A percentile compares a stretch with the other conserved stretches of the same genome.
Conservation (phyloP, 2,888 invertebrate genomes). For the Diogma glabrata region DNA sequence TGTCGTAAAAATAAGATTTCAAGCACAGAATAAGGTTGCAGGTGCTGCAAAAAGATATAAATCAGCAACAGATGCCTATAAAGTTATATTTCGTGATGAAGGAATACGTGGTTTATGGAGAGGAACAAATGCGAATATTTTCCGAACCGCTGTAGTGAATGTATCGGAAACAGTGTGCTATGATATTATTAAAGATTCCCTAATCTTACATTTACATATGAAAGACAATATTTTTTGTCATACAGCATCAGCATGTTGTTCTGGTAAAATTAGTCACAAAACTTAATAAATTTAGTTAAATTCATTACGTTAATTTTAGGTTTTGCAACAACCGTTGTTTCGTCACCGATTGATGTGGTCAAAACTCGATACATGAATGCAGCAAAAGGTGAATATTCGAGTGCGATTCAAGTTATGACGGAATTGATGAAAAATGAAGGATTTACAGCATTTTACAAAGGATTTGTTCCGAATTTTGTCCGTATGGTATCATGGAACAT, state of each 20-base stretch:
- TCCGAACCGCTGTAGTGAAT: constrained; percentile 51
- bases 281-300: too few relatives aligned
- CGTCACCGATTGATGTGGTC: constrained; percentile 54
- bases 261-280: too few relatives aligned
- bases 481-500: constrained; percentile 57
- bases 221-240: constrained; percentile 50
- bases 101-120: constrained; percentile 50
- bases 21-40: too few relatives aligned
- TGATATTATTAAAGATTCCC: constrained; percentile 48
- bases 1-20: constrained; percentile 56
- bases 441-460: constrained; percentile 49
- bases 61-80: constrained; percentile 48
- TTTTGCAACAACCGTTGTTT: constrained; percentile 48
- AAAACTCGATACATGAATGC: constrained; percentile 58
- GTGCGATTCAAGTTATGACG: constrained; percentile 45
- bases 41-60: constrained; percentile 40
- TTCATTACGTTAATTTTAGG: constrained; percentile 31
- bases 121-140: constrained; percentile 51
- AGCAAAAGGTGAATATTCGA: constrained; percentile 42
- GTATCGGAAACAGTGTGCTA: constrained; percentile 55
- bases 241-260: constrained; percentile 41
- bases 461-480: constrained; percentile 52
- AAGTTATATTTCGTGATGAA: constrained; percentile 42
- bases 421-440: constrained; percentile 45
- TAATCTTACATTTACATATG: constrained; percentile 40